Evolutionary conservation across 1,140 invertebrate genomes (phyloP), one percentile per base, ranked within the genome.

Genomic region (Ceratosolen fusciceps): DNA sequence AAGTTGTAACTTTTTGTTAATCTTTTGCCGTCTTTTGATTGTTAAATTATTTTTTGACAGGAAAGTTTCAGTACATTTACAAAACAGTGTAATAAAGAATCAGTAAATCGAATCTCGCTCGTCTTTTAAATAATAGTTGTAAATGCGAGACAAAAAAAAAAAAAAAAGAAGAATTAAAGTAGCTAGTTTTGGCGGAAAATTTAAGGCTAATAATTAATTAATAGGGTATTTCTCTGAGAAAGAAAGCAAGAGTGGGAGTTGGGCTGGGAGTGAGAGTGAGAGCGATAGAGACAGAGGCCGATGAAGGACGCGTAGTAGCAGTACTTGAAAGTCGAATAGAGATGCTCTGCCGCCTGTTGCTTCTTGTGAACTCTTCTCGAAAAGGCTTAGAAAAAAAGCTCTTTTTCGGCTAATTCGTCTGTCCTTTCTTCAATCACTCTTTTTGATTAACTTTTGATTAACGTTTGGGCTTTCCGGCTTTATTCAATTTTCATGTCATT

Each of bases 261-360:
- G 65, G 78, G 68, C 52, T n/a, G n/a, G n/a, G 26, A 71, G 14
- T 21, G n/a, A 16, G 68, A 71, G 68, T 3, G 12, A 65, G 24
- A 54, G 26, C 24, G 26, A 34, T 12, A 26, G 68, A 52, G 68
- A 14, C 19, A 65, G 52, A 68, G n/a, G 8, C 39, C 34, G 52
- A 43, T 26, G 12, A 8, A 70, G 24, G 16, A 56, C 26, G 71
- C 49, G 74, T 34, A 52, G 58, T 74, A 73, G 68, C 85, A 83
- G 82, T 85, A 86, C 87, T 87, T 84, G 84, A 84, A 88, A 86
- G 83, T 82, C 76, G 79, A n/a, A n/a, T n/a, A n/a, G n/a, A n/a
- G n/a, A n/a, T n/a, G n/a, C n/a, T n/a, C 77, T 79, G 78, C 78
- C 68, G 86, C 87, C 87, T 88, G 87, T 88, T 88, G 87, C 87